Evolutionary conservation across 2,113 vertebrate species (phyloP), one percentile per base, ranked within the genome.

Genomic region (Syngnathoides biaculeatus): DNA sequence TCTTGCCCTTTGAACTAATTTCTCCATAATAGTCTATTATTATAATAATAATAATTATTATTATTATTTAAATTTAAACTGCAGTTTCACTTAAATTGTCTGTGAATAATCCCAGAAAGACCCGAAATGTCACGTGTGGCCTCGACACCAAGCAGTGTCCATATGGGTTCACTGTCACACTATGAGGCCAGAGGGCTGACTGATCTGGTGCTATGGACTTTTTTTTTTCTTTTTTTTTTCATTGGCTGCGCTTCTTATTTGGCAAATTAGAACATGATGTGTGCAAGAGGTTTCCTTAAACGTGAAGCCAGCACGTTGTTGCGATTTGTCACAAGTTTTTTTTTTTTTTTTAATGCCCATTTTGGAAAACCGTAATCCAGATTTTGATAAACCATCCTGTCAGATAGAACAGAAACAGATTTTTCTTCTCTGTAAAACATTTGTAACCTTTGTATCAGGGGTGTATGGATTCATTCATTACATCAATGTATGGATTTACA

Each of bases 161-260:
- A 88, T 84, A 81, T 85, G 87, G 85, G 75, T 78, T 77, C 64
- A 78, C 71, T 43, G 69, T 87, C 85, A 85, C 87, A 89, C 87
- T 65, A 79, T 24, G 68, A 80, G 82, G 80, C 87, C 81, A 88
- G 67, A 83, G 78, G 81, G 77, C 75, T 64, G 79, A 69, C 80
- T 87, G 87, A 90, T 91, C 87, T 89, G 60, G 79, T 82, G 79
- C 81, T 87, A 88, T 89, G 89, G 82, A 89, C 91, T 90, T 89
- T 62, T 61, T 43, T 14, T 13, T 10, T 9, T 15, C 5, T 11
- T 52, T 2, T 22, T 50, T 55, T 52, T 56, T 57, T 57, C 83
- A 89, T 84, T 83, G 85, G 88, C 86, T 88, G 79, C 73, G 66
- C 82, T 89, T 74, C 80, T 82, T 72, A 55, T 88, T 87, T 84